Evolutionary conservation across 2,113 vertebrate genomes (phyloP), one percentile per base, ranked within the genome.

Genomic region (Rissa tridactyla): DNA sequence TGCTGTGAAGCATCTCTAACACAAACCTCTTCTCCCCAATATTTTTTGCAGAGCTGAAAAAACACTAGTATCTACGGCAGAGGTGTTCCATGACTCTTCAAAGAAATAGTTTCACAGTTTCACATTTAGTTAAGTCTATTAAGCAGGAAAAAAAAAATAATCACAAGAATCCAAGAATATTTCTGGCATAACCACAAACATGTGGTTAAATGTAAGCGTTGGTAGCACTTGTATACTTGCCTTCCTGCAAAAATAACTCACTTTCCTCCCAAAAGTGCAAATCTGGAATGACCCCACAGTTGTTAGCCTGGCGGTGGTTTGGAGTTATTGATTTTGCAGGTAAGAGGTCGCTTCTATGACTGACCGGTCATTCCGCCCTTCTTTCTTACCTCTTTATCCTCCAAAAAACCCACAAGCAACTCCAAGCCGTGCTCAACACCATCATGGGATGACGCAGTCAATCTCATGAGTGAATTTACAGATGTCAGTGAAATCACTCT

Each of bases 331-430:
- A 86, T 54, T 79, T 72, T 61, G 27, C 44, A 80, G 36, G 7
- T 32, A 64, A 82, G 52, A 75, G 12, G n/a, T 51, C 0, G 0
- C 13, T 60, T 36, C 52, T 49, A 10, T 15, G 29, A 64, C 38
- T 0, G 0, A 30, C 16, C 4, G 13, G 34, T 60, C 1, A 0
- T 69, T 68, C 25, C 72, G 46, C 15, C 27, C 9, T 19, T 62
- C 9, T 18, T 62, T 82, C 62, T 44, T 40, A 76, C 8, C 13
- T 3, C 44, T 83, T 52, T n/a, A 49, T 61, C 27, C 51, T 76
- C 40, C 60, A 47, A 90, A 92, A 90, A 90, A 80, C 25, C 25
- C 29, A 55, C 32, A n/a, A 84, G 22, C 19, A 87, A 72, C 40
- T 71, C 61, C 47, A 18, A 19, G 23, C 15, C 22, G 57, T 55